Evolutionary conservation across 2,888 invertebrate genomes (phyloP), one percentile per base, ranked within the genome.

Genomic region (Nymphalis urticae): DNA sequence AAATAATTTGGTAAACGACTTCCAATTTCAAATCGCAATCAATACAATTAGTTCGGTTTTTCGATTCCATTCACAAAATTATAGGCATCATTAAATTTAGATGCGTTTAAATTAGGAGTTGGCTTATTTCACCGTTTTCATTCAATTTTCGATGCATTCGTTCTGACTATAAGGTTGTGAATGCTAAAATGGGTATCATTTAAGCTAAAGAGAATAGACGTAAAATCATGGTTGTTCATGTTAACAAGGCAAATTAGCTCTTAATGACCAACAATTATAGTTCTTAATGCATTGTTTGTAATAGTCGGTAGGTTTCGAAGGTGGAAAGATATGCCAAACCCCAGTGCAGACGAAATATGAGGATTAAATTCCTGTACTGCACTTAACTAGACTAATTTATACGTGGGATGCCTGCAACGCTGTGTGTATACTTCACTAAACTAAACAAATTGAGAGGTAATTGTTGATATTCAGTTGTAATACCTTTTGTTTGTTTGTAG

Each of bases 371-470:
- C 90, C 89, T 87, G 89, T 86, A 89, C 86, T 89, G 90, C 90
- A 90, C 88, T 92, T 91, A 92, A 92, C 90, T 86, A 90, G 90
- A 86, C 90, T 89, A 92, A 92, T 92, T 91, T 92, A 90, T 90
- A 88, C 87, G 81, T 74, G 82, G 85, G 83, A 82, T 84, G 85
- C 85, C 75, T 83, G 85, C 82, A 84, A 73, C 79, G 80, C 79
- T 75, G 79, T 77, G 78, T 75, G 79, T 77, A 79, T 82, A 79
- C 82, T 83, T 78, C 80, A 83, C 82, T 82, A 84, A 88, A 89
- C 88, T 87, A 86, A 89, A 87, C 89, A 90, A 91, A 92, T 91
- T 89, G 89, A 89, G 90, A 87, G 87, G 87, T 86, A 88, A 89
- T 89, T 87, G 84, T 78, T 82, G 78, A 83, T 86, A 80, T 83